These are phyloP conservation scores for Lanius collurio DNA, from an alignment of 2,113 vertebrate species.

Conservation along the genomic window DNA sequence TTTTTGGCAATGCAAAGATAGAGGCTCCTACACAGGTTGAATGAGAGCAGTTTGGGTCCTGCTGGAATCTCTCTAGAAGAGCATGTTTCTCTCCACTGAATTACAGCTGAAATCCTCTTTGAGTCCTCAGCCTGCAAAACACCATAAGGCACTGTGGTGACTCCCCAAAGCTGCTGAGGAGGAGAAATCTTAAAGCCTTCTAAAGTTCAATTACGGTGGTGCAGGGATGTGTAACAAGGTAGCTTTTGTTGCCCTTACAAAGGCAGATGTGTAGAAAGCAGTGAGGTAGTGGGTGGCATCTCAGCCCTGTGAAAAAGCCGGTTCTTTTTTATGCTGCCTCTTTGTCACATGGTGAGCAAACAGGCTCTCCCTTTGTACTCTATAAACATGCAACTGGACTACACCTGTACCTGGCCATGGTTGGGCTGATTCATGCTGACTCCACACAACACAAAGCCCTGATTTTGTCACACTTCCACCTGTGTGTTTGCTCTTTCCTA, in stretches of 20 bases:
- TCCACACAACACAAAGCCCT: neutral
- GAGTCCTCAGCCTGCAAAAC: neutral
- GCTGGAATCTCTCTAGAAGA: neutral
- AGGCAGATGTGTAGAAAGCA: neutral
- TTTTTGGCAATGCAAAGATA: neutral
- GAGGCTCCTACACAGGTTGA: neutral
- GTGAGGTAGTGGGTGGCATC: neutral
- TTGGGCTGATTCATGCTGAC: neutral
- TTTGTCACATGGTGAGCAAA: neutral
- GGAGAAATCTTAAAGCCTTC: neutral
- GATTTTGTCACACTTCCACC: neutral
- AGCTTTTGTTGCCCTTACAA: neutral
- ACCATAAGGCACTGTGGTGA: neutral
- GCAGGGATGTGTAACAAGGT: neutral
- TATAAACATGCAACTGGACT: neutral
- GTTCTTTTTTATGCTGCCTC: neutral
- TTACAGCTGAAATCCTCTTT: neutral
- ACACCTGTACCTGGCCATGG: neutral
- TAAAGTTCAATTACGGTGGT: neutral
- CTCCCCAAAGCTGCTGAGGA: neutral
- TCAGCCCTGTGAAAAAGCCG: neutral
- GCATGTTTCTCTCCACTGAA: neutral
- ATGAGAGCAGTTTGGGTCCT: neutral
- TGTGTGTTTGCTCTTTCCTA: neutral
- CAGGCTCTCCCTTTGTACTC: fast-evolving